Conservation (phyloP, 2,113 vertebrate species). For the Xiphophorus maculatus region DNA sequence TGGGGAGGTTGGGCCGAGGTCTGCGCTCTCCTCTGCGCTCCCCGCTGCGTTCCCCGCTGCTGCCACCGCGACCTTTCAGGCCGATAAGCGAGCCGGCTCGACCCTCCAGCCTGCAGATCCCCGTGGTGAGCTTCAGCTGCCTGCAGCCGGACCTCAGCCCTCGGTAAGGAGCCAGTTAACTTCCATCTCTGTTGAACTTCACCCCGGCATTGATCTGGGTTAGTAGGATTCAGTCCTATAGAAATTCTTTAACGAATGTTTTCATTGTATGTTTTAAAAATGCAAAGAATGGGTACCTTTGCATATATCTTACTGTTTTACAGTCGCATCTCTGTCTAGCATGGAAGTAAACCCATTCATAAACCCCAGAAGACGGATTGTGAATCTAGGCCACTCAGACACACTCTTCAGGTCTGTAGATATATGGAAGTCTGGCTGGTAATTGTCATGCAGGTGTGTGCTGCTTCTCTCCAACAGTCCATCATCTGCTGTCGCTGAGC, state of each 20-base stretch:
- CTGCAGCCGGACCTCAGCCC: constrained; percentile 79
- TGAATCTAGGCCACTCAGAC: neutral
- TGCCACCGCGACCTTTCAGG: constrained; percentile 73
- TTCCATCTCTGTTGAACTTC: neutral
- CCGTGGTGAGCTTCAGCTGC: constrained; percentile 77
- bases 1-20: constrained; percentile 69
- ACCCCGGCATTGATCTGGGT: neutral
- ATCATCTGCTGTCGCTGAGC: constrained; percentile 1
- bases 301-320: neutral
- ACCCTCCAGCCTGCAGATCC: constrained; percentile 79
- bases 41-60: constrained; percentile 69
- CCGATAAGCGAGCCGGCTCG: constrained; percentile 49
- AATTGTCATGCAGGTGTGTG: constrained; percentile 30
- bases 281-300: neutral
- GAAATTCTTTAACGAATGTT: neutral
- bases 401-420: neutral
- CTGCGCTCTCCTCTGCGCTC: constrained; percentile 79
- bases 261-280: neutral
- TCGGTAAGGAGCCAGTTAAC: constrained; percentile 63
- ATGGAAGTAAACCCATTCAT: neutral
- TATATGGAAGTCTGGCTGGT: neutral
- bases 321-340: neutral
- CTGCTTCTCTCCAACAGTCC: constrained; percentile 1
- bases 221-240: neutral
- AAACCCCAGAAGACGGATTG: neutral